Base-by-base conservation (phyloP, 2,888 invertebrate genomes). In the Linnaemya tessellans region DNA sequence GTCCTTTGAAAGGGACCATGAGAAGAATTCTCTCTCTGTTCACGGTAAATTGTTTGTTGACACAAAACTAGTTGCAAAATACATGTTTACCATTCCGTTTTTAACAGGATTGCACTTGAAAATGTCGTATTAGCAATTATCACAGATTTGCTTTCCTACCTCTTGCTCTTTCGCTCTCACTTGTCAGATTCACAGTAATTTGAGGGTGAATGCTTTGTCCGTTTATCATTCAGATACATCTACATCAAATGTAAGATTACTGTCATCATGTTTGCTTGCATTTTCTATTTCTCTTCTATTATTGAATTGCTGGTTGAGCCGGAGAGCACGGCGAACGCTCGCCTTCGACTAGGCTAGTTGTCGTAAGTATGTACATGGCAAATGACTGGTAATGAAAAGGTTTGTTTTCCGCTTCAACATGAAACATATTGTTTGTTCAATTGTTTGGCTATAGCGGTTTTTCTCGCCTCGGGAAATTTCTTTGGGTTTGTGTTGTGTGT, bases 51-150 rank as follows among this genome's bases (percentile, higher is more conserved):
- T 56, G 35, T 58, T 70, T 79, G 41, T 65, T n/a, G 43, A 25
- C 30, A 46, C 22, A 46, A 30, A 65, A 65, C 4, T 22, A 49
- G 25, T 65, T 46, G 43, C 10, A 25, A 49, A 30, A 30, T 65
- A 30, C 90, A 89, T 91, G 91, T 92, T 92, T 90, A 60, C 92
- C 91, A 91, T 90, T 91, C 90, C 90, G 91, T 92, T 74, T 90
- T 89, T 91, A 92, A 92, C 91, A 90, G 91, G 92, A 91, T 92
- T 92, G 90, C 90, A 92, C 92, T 92, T 91, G 91, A 91, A 90
- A 89, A 89, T 90, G 92, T 92, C 91, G 90, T 90, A 71, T 75
- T 65, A 71, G 58, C 79, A 82, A 82, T 85, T 85, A 82, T 71
- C 77, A 30, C 11, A 51, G 22, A 46, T 67, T 68, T n/a, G 49